Evolutionary conservation across 2,797 vertebrate species (phyloP).

Genomic region (Toxotes lorentzi): DNA sequence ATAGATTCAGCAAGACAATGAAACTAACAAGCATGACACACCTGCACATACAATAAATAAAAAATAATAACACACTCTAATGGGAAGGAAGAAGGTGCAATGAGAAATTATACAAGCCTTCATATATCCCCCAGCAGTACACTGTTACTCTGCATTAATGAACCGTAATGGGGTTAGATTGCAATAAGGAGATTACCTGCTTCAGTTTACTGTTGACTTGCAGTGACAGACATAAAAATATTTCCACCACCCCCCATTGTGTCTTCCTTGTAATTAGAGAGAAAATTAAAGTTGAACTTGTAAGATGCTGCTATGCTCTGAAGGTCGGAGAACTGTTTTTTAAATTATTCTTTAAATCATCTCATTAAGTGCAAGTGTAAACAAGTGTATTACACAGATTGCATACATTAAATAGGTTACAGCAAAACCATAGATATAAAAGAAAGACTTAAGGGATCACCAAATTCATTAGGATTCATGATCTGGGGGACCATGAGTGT

Average conservation of each 20-base stretch:
- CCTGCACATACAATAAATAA: neutral
- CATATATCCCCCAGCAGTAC: neutral
- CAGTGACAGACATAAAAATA: constrained; percentile 17
- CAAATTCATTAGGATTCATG: neutral
- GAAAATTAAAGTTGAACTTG: constrained; percentile 2
- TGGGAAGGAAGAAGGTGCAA: constrained; percentile 14
- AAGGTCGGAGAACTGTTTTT: neutral
- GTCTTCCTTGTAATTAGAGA: constrained; percentile 19
- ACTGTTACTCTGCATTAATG: constrained; percentile 20
- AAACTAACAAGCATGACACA: constrained; percentile 28
- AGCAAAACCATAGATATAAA: neutral
- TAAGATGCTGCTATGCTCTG: neutral
- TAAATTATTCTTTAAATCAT: neutral
- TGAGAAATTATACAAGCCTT: constrained; percentile 9
- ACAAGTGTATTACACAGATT: neutral
- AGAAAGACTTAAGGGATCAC: neutral
- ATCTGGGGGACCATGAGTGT: neutral
- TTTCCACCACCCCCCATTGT: neutral
- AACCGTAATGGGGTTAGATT: constrained; percentile 29
- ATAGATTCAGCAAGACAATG: constrained; percentile 13
- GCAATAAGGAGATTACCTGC: constrained; percentile 19
- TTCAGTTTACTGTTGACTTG: constrained; percentile 25
- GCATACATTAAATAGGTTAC: neutral
- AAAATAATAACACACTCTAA: neutral
- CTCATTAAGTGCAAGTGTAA: constrained; percentile 10